Conservation (phyloP, 1,140 invertebrate species). For the Ceratina calcarata region DNA sequence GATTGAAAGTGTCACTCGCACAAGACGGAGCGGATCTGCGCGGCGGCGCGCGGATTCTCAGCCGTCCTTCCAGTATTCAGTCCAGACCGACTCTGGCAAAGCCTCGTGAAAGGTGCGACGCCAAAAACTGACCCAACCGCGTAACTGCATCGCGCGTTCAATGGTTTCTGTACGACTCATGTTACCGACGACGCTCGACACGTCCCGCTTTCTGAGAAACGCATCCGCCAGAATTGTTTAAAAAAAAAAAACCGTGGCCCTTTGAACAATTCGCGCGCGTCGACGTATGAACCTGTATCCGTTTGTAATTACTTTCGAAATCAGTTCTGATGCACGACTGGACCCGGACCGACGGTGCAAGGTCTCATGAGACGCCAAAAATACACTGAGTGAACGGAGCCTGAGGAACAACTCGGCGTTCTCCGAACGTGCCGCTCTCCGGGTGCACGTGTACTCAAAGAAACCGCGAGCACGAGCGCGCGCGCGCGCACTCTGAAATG, state of each 20-base stretch:
- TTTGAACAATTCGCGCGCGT: neutral
- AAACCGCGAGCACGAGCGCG: neutral
- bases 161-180: constrained; percentile 24
- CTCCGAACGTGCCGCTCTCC: neutral
- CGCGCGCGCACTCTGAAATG: constrained; percentile 35
- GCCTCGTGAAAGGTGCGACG: constrained; percentile 38
- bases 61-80: too few relatives aligned
- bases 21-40: too few relatives aligned
- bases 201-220: neutral
- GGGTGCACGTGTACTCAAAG: constrained; percentile 47
- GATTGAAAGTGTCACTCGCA: too few relatives aligned
- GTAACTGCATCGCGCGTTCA: constrained; percentile 11
- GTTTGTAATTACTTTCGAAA: neutral
- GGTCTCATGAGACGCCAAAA: constrained; percentile 46
- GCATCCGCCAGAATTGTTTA: too few relatives aligned
- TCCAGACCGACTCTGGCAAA: neutral
- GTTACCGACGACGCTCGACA: constrained; percentile 12
- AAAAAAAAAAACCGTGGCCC: neutral
- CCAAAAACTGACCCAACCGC: constrained; percentile 8
- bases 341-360: constrained; percentile 44
- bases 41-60: too few relatives aligned
- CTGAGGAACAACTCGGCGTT: constrained; percentile 4
- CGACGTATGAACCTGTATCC: neutral
- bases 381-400: constrained; percentile 32
- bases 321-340: constrained; percentile 45